Evolutionary conservation across 2,797 vertebrate genomes (phyloP), one percentile per base, ranked within the genome.

Genomic region (Poecilia wingei): DNA sequence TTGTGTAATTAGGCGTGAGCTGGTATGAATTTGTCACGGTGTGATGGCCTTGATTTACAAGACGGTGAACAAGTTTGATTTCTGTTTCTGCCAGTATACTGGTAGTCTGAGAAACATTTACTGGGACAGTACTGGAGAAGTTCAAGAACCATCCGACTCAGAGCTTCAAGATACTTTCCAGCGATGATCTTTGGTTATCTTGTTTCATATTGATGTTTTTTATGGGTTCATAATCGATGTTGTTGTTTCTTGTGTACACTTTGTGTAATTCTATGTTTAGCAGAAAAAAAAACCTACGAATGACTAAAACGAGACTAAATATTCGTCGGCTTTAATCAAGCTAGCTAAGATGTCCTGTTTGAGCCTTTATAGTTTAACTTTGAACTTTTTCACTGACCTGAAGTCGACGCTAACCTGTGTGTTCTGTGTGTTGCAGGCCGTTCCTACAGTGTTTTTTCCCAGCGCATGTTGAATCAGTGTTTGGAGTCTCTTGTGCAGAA

Each of bases 401-500:
- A 33, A 36, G 7, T 81, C 14, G 61, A 2, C 14, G 18, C 68
- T 47, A 2, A 45, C 3, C n/a, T 28, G 1, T 16, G 4, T 0
- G 46, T 0, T 81, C 2, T 78, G 46, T 79, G 70, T 1, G 0
- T 92, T 92, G 61, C 86, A 99, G 98, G 98, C 45, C 98, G 98
- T 6, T 99, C 98, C 0, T 99, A 99, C 82, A 98, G 97, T 55
- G 98, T 98, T 8, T 98, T 97, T 87, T 98, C 98, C 77, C 97
- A 98, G 95, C 96, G 98, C 73, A 98, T 98, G 97, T 94, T 99
- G 85, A 99, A 98, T 92, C 98, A 99, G 86, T 99, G 98, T 95
- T 93, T 99, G 88, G 98, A 99, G 93, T 99, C 98, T 77, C 87
- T 99, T 92, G 98, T 99, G 88, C 98, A 99, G 94, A 99, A 99